Evolutionary conservation across 1,140 invertebrate genomes (phyloP).

Genomic region (Eupristina koningsbergeri): DNA sequence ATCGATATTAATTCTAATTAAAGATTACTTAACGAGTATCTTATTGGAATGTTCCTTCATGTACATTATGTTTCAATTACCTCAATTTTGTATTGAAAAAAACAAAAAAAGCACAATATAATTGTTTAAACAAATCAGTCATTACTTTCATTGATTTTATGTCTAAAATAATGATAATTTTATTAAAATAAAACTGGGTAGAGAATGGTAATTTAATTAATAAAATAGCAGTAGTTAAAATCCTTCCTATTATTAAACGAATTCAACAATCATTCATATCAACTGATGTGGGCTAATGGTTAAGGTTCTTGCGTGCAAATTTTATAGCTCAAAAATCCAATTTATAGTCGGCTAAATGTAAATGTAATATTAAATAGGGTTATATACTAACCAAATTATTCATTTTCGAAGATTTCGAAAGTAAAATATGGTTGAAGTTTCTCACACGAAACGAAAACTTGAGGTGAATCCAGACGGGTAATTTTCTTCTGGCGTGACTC

Average conservation of each 20-base stretch:
- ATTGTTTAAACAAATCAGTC: too few relatives aligned
- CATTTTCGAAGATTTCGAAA: constrained; percentile 38
- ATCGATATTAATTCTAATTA: too few relatives aligned
- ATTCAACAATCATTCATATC: neutral
- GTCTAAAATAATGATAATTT: too few relatives aligned
- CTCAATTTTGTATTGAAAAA: too few relatives aligned
- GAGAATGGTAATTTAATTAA: too few relatives aligned
- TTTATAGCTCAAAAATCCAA: neutral
- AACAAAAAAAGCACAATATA: too few relatives aligned
- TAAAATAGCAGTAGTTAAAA: neutral
- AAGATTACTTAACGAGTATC: too few relatives aligned
- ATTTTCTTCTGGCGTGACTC: constrained; percentile 30
- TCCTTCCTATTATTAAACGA: neutral
- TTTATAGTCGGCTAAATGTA: neutral
- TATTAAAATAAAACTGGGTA: too few relatives aligned
- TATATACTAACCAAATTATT: constrained; percentile 46
- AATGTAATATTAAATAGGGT: neutral
- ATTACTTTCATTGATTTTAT: too few relatives aligned
- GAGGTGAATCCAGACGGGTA: neutral
- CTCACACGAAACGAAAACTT: neutral
- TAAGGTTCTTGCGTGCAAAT: neutral
- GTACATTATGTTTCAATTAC: too few relatives aligned
- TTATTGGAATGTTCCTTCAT: too few relatives aligned
- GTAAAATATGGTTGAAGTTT: constrained; percentile 14
- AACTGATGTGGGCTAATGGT: neutral